Base-by-base conservation (phyloP, 2,888 invertebrate genomes). In the Pyrochroa serraticornis region DNA sequence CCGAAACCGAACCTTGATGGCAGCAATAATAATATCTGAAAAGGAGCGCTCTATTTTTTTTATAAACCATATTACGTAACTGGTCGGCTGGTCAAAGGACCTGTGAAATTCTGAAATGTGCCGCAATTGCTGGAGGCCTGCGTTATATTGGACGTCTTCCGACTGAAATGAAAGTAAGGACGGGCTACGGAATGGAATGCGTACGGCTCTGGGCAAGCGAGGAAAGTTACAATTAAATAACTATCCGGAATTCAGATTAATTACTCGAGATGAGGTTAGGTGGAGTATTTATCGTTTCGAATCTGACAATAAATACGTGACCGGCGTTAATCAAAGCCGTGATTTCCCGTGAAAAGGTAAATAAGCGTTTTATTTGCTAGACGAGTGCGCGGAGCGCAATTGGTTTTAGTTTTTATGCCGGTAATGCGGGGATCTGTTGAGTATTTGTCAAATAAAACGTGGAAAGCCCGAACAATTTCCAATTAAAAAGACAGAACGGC, bases 401-500 rank as follows among this genome's bases (percentile, higher is more conserved):
- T 39, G 13, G 13, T 13, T 13, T 12, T 42, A 2, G 30, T 31
- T 37, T 10, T 32, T 42, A 32, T n/a, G 5, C 33, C 8, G 13
- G 31, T 43, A 12, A 8, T 32, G 22, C 5, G 3, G 31, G 31
- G 10, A 42, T 22, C 12, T 22, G 8, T 5, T 22, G 34, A 50
- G 9, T 12, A 37, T 48, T 56, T 54, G 54, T 33, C 22, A 33
- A 54, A 47, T 9, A 52, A 52, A 58, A 52, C 41, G 36, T 33
- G 31, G 49, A 55, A 55, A 55, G 9, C 43, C 44, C 39, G 35
- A 55, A 55, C 41, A 58, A 60, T 60, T 62, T 64, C 55, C 64
- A 64, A 64, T 64, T 64, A 64, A 64, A 64, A 62, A 58, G 33
- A 48, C 53, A 53, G 37, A 52, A 58, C 59, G 56, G 58, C 64